Base-by-base conservation (phyloP, 2,113 vertebrate species). In the Vulpes vulpes region DNA sequence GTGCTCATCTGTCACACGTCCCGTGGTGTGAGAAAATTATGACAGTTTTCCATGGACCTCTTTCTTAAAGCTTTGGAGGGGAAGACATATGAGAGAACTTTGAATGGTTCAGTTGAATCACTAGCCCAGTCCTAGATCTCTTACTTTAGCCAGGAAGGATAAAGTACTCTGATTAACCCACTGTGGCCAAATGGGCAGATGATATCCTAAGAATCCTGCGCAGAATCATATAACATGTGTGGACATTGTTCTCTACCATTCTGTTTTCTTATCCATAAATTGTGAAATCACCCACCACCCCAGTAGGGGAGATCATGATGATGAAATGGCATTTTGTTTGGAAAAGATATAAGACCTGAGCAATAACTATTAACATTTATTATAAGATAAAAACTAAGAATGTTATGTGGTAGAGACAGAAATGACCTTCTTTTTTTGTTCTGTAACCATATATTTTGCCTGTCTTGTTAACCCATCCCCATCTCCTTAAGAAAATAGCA, bases 381-480 rank as follows among this genome's bases (percentile, higher is more conserved):
- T 79, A 57, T 32, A 87, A 78, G 85, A 86, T 79, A 73, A 55
- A 97, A 96, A 76, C 5, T 19, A 86, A 79, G 51, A 71, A 2
- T 55, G 8, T 10, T 17, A 49, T 25, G 2, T 53, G n/a, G 15
- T 51, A 30, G 25, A 87, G 96, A 71, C 25, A 84, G 38, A 80
- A 90, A 73, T 3, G 35, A 43, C 32, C 43, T 20, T 81, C 32
- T 76, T 69, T 79, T 74, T 30, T 76, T n/a, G 8, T 74, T 87
- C 51, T 10, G 0, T 30, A 79, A 16, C 11, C 62, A 11, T 73
- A 62, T 85, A 8, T 67, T 94, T 86, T 89, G 38, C 23, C 67
- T 90, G 38, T 92, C 89, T 86, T 92, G 51, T 94, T 97, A 98
- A 86, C 43, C 32, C 23, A 32, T 25, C 11, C 22, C n/a, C n/a